phyloP scores from a whole-genome alignment of 2,797 vertebrate genomes.

The Sciaenops ocellatus region DNA sequence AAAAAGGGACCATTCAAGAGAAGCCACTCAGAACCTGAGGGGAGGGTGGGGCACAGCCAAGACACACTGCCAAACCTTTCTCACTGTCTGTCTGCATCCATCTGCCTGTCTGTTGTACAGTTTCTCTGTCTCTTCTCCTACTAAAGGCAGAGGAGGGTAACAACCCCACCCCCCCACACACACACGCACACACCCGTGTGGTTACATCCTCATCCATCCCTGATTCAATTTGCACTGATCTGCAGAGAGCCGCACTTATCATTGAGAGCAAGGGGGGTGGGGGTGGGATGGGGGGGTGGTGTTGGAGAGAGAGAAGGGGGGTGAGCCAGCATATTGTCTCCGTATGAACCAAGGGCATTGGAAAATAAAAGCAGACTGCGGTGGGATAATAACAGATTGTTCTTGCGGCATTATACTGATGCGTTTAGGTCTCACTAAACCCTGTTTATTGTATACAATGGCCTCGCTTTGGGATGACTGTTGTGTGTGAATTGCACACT shows the following conservation, averaged over 20 bases:
- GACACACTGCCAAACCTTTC: conserved; percentile 44
- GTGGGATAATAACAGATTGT: conserved; percentile 72
- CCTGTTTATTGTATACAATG: conserved; percentile 60
- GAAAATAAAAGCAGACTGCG: conserved; percentile 70
- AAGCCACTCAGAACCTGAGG: conserved; percentile 50
- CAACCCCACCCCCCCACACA: not conserved
- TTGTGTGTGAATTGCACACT: conserved; percentile 50
- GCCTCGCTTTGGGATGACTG: conserved; percentile 59
- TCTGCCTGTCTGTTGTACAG: conserved; percentile 21
- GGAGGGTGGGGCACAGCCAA: conserved; percentile 49
- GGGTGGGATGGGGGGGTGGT: conserved; percentile 20
- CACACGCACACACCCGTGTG: conserved; percentile 6
- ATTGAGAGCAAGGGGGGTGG: conserved; percentile 63
- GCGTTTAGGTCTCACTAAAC: conserved; percentile 63
- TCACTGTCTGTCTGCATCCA: conserved; percentile 32
- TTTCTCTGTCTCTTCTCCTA: conserved; percentile 27
- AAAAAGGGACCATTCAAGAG: conserved; percentile 40
- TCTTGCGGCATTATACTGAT: conserved; percentile 62
- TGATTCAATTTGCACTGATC: conserved; percentile 83
- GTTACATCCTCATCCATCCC: conserved; percentile 73
- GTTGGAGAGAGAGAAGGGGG: not conserved
- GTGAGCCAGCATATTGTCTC: conserved; percentile 70
- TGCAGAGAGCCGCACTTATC: conserved; percentile 77
- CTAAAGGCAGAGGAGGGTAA: conserved; percentile 43
- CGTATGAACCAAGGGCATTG: conserved; percentile 76